These are phyloP conservation scores for Ceratosolen fusciceps DNA, from an alignment of 1,140 invertebrate genomes.

Conservation along the genomic window DNA sequence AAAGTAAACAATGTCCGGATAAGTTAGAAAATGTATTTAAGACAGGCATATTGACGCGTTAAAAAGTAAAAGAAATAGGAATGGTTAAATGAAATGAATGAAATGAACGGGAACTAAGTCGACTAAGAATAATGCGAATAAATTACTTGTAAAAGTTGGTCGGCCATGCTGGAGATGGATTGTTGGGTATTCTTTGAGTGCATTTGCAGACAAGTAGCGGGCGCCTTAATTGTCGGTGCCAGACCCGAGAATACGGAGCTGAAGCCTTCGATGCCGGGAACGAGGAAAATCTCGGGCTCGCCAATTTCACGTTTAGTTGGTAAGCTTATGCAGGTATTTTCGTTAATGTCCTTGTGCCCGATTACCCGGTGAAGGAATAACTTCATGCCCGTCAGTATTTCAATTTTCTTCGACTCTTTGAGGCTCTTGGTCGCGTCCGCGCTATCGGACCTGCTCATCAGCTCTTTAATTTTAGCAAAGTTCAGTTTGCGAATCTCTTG, in stretches of 20 bases:
- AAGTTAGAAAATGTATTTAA: too few species aligned
- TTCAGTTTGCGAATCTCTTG: constrained; percentile 79
- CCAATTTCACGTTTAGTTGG: constrained; percentile 51
- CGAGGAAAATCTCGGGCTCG: constrained; percentile 72
- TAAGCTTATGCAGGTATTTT: not conserved
- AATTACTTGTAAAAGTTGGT: constrained; percentile 64
- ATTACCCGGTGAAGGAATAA: not conserved
- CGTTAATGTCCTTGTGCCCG: not conserved
- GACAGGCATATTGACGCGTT: too few species aligned
- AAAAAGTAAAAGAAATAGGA: too few species aligned
- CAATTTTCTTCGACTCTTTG: constrained; percentile 45
- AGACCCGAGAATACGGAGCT: constrained; percentile 71
- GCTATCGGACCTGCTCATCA: constrained; percentile 52
- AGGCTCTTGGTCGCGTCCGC: constrained; percentile 49
- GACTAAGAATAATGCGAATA: not conserved
- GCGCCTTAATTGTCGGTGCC: constrained; percentile 70
- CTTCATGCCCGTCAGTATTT: not conserved
- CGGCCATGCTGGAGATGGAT: constrained; percentile 60
- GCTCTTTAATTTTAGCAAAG: constrained; percentile 72
- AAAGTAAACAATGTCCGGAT: too few species aligned
- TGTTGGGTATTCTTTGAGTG: constrained; percentile 44
- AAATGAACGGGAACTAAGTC: too few species aligned
- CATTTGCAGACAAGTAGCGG: constrained; percentile 77
- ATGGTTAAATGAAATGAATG: too few species aligned
- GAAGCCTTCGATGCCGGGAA: constrained; percentile 80